Percentiles rank a stretch among this genome's conserved stretches.
Evolutionary conservation across 1,140 invertebrate species (phyloP).

Genomic region (Drosophila trapezifrons): DNA sequence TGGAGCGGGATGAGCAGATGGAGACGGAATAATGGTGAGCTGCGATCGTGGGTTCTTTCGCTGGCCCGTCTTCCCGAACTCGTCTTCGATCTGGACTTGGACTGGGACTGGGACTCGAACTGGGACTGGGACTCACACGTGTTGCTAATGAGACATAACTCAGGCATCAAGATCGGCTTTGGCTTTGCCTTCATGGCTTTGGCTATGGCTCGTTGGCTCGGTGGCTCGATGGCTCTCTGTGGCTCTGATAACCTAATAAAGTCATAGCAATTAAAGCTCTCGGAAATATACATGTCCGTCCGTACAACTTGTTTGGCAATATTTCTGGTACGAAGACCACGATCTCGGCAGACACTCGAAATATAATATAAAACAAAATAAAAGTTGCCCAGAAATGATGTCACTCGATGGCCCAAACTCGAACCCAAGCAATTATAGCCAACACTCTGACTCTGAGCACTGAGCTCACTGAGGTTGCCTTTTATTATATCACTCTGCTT

Average conservation of each 20-base stretch:
- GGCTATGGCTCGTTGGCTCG: conserved; percentile 7
- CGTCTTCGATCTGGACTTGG: conserved; percentile 25
- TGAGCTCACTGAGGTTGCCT: conserved; percentile 59
- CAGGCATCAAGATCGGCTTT: conserved; percentile 54
- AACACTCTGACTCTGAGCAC: conserved; percentile 44
- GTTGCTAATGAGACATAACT: conserved; percentile 80
- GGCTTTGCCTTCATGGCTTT: conserved; percentile 26
- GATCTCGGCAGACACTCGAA: conserved; percentile 32
- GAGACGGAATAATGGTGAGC: conserved; percentile 14
- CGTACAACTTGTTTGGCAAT: conserved; percentile 56
- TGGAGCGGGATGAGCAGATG: conserved; percentile 45
- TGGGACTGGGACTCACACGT: conserved; percentile 62
- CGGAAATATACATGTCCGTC: conserved; percentile 43
- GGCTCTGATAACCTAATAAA: conserved; percentile 79
- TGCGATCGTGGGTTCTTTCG: conserved; percentile 42
- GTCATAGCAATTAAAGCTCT: conserved; percentile 79
- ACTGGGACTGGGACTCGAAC: conserved; percentile 1
- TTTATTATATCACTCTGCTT: conserved; percentile 73
- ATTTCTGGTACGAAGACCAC: conserved; percentile 28
- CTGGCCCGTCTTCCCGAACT: conserved; percentile 20
- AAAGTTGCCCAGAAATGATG: conserved; percentile 78
- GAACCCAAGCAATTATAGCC: conserved; percentile 68
- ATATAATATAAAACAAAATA: conserved; percentile 48
- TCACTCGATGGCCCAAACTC: conserved; percentile 63
- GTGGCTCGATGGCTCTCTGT: conserved; percentile 22